Conservation (phyloP, 1,140 invertebrate genomes). For the Patella vulgata region DNA sequence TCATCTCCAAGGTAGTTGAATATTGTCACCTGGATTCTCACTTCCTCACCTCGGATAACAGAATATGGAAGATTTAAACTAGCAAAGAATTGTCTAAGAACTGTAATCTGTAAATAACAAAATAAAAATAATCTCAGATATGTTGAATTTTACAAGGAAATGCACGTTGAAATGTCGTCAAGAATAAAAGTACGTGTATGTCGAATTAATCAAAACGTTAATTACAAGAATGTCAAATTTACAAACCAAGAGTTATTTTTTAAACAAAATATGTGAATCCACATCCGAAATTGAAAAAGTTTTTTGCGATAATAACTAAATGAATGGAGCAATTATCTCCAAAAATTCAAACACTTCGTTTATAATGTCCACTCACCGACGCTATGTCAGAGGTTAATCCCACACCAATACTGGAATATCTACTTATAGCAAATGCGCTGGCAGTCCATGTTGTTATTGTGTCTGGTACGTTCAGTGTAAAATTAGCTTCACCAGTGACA, state of each 20-base stretch:
- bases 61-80: conserved; percentile 88
- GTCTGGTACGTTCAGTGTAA: conserved; percentile 78
- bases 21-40: conserved; percentile 89
- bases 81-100: conserved; percentile 90
- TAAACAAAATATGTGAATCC: no score
- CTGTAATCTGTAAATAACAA: conserved; percentile 73
- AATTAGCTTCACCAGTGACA: conserved; percentile 56
- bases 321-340: no score
- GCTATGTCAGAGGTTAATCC: conserved; percentile 34
- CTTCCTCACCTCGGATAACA: conserved; percentile 88
- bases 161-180: no score
- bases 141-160: no score
- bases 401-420: conserved; percentile 84
- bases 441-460: conserved; percentile 94
- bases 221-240: no score
- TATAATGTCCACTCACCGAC: conserved; percentile 9
- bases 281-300: no score
- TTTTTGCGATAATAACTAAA: no score
- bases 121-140: no score
- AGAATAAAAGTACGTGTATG: no score
- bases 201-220: no score
- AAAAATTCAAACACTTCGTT: no score
- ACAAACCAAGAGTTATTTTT: background rate
- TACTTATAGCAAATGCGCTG: conserved; percentile 91
- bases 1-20: conserved; percentile 90